Base-by-base conservation (phyloP, 2,797 vertebrate species). In the Xenentodon cancila region DNA sequence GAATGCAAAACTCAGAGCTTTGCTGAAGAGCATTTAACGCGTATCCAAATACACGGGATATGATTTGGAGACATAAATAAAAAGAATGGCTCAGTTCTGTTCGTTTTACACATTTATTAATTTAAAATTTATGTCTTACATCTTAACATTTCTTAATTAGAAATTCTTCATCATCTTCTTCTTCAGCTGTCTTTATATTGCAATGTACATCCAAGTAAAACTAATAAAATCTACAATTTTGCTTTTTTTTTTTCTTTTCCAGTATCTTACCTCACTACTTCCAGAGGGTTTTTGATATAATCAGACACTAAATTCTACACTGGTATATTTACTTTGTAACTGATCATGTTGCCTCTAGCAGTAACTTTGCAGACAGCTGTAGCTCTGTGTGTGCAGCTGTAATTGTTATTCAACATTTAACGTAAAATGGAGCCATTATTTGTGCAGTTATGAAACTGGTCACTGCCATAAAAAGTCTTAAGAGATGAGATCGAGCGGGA, bases 381-480 rank as follows among this genome's bases (percentile, higher is more conserved):
- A 44, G 37, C 17, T 40, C 15, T 46, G 15, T 54, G 49, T 50
- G 16, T 21, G 1, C 34, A 63, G 19, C 34, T 60, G 49, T 27
- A 51, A 20, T 32, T 37, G 27, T 48, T 27, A 48, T 59, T 59
- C 9, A 42, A 48, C 7, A 34, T 40, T 30, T 30, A n/a, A 46
- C 59, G n/a, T 52, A 19, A 65, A 53, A 54, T 1, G 0, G 4
- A 51, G 9, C 27, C 18, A 44, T 48, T 42, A 50, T 62, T 40
- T 58, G 37, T 64, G 44, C 53, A 47, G n/a, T 50, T 37, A 11
- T 11, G 34, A 34, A 25, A 52, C 44, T 51, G 40, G 11, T 47
- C 27, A 48, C 20, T 57, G 42, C 49, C 63, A 68, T 51, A n/a
- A 64, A 70, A 64, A 34, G 40, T 21, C 59, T 17, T 3, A 18